Conservation (phyloP, 2,113 vertebrate species). For the Polypterus bichir region DNA sequence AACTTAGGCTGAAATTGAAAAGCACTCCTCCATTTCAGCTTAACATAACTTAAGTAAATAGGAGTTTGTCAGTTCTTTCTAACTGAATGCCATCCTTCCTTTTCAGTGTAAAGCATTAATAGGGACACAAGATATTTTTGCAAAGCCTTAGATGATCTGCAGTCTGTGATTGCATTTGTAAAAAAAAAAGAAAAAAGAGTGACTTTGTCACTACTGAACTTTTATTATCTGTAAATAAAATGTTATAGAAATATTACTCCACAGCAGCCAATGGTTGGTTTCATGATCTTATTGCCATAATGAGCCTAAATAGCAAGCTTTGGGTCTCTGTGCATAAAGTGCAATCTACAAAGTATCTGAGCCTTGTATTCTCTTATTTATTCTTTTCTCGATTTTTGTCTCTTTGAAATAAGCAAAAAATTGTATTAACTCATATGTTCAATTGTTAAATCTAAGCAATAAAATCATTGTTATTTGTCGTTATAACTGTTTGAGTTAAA, state of each 20-base stretch:
- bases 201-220: conserved; percentile 62
- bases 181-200: conserved; percentile 51
- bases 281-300: conserved; percentile 34
- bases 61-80: too few species aligned
- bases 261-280: conserved; percentile 43
- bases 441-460: conserved; percentile 61
- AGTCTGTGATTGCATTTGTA: conserved; percentile 95
- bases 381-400: conserved; percentile 39
- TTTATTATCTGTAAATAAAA: conserved; percentile 51
- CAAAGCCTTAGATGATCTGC: conserved; percentile 60
- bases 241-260: conserved; percentile 34
- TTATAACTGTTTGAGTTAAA: too few species aligned
- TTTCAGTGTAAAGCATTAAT: not conserved
- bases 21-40: too few species aligned
- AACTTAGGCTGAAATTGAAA: too few species aligned
- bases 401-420: conserved; percentile 37
- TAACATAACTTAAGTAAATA: too few species aligned
- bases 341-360: conserved; percentile 77
- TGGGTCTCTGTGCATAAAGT: conserved; percentile 65
- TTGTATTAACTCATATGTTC: conserved; percentile 57
- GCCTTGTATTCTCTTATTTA: conserved; percentile 64
- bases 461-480: conserved; percentile 26
- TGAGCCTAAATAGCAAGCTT: conserved; percentile 49
- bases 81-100: too few species aligned
- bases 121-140: conserved; percentile 31